A percentile compares a stretch with the other conserved stretches of the same genome.
Evolutionary conservation across 2,888 invertebrate genomes (phyloP).

Genomic region (Melanostoma mellinum): DNA sequence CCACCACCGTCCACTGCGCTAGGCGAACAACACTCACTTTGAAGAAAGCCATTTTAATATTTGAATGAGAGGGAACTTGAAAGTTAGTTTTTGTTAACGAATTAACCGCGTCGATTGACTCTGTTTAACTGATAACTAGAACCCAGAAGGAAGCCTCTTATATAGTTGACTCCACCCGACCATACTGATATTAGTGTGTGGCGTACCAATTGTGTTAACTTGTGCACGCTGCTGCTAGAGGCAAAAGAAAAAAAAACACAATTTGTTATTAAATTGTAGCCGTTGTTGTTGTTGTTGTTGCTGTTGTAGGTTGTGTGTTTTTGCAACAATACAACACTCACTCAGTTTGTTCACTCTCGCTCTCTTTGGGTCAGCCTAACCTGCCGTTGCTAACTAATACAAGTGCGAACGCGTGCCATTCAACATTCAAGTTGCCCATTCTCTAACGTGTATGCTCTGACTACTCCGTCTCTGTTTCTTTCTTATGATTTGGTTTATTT

Average conservation of each 20-base stretch:
- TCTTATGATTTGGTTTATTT: constrained; percentile 5
- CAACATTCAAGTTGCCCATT: constrained; percentile 23
- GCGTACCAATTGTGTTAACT: constrained; percentile 65
- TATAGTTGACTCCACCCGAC: constrained; percentile 82
- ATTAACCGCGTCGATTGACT: constrained; percentile 79
- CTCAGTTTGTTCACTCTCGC: constrained; percentile 54
- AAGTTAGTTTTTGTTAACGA: constrained; percentile 67
- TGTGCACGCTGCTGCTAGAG: constrained; percentile 43
- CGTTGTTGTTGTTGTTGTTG: constrained; percentile 50
- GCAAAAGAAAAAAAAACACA: constrained; percentile 35
- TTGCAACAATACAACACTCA: constrained; percentile 63
- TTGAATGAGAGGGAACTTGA: constrained; percentile 71
- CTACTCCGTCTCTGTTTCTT: constrained; percentile 43
- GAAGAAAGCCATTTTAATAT: constrained; percentile 81
- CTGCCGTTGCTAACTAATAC: constrained; percentile 60
- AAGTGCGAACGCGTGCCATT: constrained; percentile 69
- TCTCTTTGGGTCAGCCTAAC: constrained; percentile 67
- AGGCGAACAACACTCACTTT: constrained; percentile 80
- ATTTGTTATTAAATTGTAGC: constrained; percentile 61
- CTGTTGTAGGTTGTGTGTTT: constrained; percentile 47
- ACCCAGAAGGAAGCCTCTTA: constrained; percentile 82
- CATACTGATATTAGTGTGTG: constrained; percentile 40
- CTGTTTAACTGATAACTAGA: constrained; percentile 82
- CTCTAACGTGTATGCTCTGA: neutral
- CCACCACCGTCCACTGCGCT: constrained; percentile 40